Evolutionary conservation across 1,140 invertebrate species (phyloP), one percentile per base, ranked within the genome.

Genomic region (Drosophila parvula): DNA sequence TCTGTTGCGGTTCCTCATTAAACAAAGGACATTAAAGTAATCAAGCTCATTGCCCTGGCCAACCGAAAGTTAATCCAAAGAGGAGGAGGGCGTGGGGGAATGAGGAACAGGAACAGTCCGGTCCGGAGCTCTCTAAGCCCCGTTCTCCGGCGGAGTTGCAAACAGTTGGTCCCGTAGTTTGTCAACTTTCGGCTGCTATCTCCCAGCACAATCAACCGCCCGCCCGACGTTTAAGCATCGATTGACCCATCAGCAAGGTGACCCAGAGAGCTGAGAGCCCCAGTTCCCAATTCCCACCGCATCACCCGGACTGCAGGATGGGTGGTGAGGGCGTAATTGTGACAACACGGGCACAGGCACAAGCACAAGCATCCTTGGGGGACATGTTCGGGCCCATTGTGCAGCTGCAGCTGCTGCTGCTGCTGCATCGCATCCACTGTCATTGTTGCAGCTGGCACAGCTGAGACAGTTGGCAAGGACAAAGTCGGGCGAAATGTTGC

Each of bases 401-500:
- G 59, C 71, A 65, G 30, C 48, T 56, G 64, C 60, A 48, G 64
- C 76, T 50, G 47, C 59, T 64, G 36, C 64, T 61, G 56, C 77
- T 51, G 61, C 47, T 58, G 78, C 40, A 56, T 50, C 27, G 22
- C 58, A 59, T 40, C 45, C 61, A 67, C 34, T 34, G 74, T 51
- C 61, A 86, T 65, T 78, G 74, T 55, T 82, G 62, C 83, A 77
- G 67, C 71, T 69, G 77, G 43, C 67, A 63, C 83, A 76, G 75
- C 76, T 70, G 73, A 81, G 78, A 76, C 78, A 70, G 62, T 65
- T 68, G 61, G 58, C 55, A 80, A 74, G 50, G 63, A 77, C 75
- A 71, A 57, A 45, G 75, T 51, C 65, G 55, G 53, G 30, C 76
- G 73, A 88, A 88, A 88, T 89, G 80, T 83, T 78, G 83, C 83